Evolutionary conservation across 2,797 vertebrate genomes (phyloP).

Genomic region (Onychomys leucogaster): DNA sequence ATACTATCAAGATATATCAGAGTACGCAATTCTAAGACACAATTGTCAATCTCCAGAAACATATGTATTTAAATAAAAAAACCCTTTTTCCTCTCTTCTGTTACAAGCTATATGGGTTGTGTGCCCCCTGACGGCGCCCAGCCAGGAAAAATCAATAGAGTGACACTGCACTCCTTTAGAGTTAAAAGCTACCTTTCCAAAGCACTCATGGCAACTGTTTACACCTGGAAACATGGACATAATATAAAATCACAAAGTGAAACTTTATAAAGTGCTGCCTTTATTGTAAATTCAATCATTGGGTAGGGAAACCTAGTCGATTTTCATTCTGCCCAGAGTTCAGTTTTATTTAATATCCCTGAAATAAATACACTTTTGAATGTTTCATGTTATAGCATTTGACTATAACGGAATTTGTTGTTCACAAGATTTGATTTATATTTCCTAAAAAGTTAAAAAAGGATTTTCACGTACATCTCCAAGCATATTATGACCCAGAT

Average conservation of each 20-base stretch:
- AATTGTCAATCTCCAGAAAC: constrained; percentile 26
- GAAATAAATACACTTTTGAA: constrained; percentile 33
- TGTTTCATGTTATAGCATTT: constrained; percentile 34
- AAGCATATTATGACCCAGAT: constrained; percentile 16
- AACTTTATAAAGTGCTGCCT: background rate
- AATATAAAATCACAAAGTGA: background rate
- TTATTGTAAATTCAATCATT: constrained; percentile 45
- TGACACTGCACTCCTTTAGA: background rate
- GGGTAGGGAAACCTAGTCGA: background rate
- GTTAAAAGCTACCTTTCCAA: background rate
- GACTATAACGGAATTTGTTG: constrained; percentile 13
- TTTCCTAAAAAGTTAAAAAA: constrained; percentile 45
- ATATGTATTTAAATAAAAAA: background rate
- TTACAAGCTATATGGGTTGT: background rate
- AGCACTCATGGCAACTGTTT: background rate
- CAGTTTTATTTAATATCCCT: constrained; percentile 38
- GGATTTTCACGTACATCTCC: background rate
- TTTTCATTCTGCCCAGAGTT: constrained; percentile 14
- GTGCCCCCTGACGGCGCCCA: background rate
- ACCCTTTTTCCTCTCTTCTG: background rate
- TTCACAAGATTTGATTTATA: constrained; percentile 39
- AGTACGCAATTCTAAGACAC: background rate
- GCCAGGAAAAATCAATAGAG: background rate
- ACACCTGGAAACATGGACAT: background rate
- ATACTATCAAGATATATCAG: background rate